Conservation (phyloP, 2,113 vertebrate species). For the Mirounga angustirostris region DNA sequence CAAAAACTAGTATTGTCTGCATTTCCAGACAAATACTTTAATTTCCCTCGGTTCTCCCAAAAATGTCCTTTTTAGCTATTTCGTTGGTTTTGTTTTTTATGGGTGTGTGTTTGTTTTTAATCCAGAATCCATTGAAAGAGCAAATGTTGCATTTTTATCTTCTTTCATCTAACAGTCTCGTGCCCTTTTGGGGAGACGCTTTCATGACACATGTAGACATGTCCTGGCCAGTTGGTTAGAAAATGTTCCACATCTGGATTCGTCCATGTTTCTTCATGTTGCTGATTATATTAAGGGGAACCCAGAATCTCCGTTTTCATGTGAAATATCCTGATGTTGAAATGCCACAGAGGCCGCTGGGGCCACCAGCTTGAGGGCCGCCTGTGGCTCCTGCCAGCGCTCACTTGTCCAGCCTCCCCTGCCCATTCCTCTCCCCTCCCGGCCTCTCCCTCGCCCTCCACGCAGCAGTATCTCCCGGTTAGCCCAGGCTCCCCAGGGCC, state of each 20-base stretch:
- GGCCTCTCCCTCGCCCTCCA: background rate
- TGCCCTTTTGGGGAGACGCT: background rate
- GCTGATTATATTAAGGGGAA: background rate
- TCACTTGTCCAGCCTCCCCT: fast-evolving
- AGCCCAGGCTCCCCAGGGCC: fast-evolving
- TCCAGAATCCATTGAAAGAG: background rate
- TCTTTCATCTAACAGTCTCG: background rate
- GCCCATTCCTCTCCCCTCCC: background rate
- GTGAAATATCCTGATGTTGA: background rate
- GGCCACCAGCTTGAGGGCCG: background rate
- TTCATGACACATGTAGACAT: background rate
- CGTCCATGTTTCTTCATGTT: background rate
- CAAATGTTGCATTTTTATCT: background rate
- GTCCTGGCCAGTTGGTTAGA: background rate
- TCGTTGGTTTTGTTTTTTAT: background rate
- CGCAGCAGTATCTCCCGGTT: background rate
- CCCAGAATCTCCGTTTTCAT: background rate
- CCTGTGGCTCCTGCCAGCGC: background rate
- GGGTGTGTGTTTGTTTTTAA: background rate
- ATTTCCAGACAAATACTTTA: background rate
- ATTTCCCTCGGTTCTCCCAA: background rate
- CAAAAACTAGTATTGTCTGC: background rate
- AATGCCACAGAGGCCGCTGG: background rate
- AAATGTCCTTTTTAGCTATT: background rate
- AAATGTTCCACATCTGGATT: background rate